These are phyloP conservation scores for Macrotis lagotis DNA, from an alignment of 2,113 vertebrate genomes.

Conservation along the genomic window DNA sequence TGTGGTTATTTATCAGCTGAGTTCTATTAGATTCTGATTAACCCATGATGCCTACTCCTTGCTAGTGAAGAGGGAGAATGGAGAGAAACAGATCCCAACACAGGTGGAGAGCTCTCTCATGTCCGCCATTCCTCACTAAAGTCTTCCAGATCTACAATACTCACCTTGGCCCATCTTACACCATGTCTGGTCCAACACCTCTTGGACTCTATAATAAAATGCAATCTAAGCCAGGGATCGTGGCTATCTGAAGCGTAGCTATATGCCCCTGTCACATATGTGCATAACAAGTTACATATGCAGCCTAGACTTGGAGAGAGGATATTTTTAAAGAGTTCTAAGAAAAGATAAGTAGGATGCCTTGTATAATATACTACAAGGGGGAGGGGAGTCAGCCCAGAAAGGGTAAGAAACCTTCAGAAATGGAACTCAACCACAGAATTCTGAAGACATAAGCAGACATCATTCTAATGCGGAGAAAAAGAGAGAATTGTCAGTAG, in stretches of 20 bases:
- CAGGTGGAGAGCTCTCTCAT: not conserved
- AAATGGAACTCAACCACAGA: not conserved
- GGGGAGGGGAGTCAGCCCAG: not conserved
- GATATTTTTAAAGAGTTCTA: not conserved
- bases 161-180: not conserved
- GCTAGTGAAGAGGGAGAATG: not conserved
- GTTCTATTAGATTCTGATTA: not conserved
- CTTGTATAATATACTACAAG: not conserved
- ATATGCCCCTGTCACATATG: not conserved
- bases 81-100: not conserved
- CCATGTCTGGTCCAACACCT: not conserved
- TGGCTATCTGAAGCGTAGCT: not conserved
- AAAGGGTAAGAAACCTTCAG: not conserved
- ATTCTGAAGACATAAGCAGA: not conserved
- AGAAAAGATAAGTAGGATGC: not conserved
- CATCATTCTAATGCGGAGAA: not conserved
- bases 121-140: not conserved
- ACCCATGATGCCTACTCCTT: not conserved
- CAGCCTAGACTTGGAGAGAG: not conserved
- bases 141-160: not conserved
- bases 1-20: not conserved
- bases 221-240: not conserved
- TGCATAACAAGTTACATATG: not conserved
- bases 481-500: not conserved
- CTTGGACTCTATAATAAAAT: not conserved